Evolutionary conservation across 2,113 vertebrate genomes (phyloP).

Genomic region (Microtus montanus): DNA sequence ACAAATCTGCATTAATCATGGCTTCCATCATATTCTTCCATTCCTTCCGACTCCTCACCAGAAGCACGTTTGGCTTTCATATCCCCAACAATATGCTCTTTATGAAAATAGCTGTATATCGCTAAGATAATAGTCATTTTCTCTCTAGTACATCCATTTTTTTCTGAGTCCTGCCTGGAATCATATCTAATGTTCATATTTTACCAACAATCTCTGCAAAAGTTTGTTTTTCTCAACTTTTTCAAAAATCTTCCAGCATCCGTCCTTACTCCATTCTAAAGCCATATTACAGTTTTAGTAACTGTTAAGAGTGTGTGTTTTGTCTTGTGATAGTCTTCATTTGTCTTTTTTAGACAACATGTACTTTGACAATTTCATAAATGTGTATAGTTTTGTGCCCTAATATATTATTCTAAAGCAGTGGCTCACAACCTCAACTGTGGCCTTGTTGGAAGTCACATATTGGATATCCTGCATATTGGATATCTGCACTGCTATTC

Average conservation of each 20-base stretch:
- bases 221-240: not conserved
- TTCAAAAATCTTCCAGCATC: not conserved
- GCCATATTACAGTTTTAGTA: not conserved
- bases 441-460: not conserved
- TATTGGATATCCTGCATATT: not conserved
- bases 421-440: not conserved
- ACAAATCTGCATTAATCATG: not conserved
- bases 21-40: not conserved
- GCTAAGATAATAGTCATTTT: not conserved
- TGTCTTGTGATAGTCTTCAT: not conserved
- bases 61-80: not conserved
- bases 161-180: not conserved
- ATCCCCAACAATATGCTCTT: not conserved
- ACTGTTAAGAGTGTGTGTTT: not conserved
- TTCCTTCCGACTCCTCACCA: not conserved
- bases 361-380: not conserved
- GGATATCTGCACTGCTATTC: not conserved
- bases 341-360: not conserved
- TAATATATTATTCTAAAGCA: not conserved
- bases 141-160: not conserved
- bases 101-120: not conserved
- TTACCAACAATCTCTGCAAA: not conserved
- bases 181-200: not conserved
- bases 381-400: not conserved
- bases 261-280: not conserved